These are phyloP conservation scores for Neolamprologus toae DNA, from an alignment of 2,113 vertebrate genomes.

Conservation along the genomic window DNA sequence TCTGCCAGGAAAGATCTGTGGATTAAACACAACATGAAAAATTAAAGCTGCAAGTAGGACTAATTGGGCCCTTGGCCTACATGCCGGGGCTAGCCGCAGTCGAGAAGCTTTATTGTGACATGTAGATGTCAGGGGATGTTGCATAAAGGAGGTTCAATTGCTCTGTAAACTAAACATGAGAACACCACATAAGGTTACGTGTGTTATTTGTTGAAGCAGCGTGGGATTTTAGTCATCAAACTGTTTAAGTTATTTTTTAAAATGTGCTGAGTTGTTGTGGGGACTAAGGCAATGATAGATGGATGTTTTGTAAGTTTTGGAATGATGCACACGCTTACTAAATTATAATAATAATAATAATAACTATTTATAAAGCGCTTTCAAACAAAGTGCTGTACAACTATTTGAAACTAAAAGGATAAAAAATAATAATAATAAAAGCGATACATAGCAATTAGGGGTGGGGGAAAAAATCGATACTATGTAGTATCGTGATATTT, in stretches of 20 bases:
- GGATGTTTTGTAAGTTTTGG: background rate
- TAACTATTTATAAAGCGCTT: too few relatives aligned
- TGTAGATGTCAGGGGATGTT: background rate
- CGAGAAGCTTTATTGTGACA: background rate
- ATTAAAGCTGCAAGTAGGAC: background rate
- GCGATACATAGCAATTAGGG: too few relatives aligned
- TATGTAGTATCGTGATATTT: fast-evolving
- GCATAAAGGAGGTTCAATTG: background rate
- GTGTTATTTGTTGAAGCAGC: background rate
- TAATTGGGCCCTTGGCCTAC: background rate
- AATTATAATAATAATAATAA: too few relatives aligned
- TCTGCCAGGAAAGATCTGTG: slow-evolving; percentile 42
- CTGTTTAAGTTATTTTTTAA: background rate
- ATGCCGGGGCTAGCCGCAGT: background rate
- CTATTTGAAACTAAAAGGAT: too few relatives aligned
- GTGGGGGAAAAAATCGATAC: too few relatives aligned
- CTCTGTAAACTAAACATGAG: background rate
- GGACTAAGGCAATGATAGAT: background rate
- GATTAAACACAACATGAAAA: background rate
- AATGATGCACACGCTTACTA: background rate
- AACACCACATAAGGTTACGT: background rate
- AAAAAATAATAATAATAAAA: too few relatives aligned
- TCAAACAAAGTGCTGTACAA: too few relatives aligned
- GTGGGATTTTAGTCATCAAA: background rate
- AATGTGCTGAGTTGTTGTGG: background rate